phyloP scores from a whole-genome alignment of 92 coral and sea anemone genomes.

The Epizoanthus scotinus region DNA sequence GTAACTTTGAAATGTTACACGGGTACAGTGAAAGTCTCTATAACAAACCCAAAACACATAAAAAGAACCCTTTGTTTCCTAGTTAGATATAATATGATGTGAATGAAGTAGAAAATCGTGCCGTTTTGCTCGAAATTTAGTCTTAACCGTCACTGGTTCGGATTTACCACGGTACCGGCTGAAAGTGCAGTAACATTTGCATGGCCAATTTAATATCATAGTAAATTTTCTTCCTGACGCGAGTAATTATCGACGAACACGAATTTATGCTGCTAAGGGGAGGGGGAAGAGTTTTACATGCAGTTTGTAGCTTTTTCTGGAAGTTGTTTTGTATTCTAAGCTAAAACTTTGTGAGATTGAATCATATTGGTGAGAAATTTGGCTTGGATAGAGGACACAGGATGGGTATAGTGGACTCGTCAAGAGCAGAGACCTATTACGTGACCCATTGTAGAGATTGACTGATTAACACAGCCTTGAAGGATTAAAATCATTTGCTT shows the following conservation, averaged over 20 bases:
- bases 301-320: neutral
- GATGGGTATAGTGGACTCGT: neutral
- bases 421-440: neutral
- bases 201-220: neutral
- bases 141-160: too few relatives aligned
- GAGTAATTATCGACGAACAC: too few relatives aligned
- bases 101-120: too few relatives aligned
- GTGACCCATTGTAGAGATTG: constrained; percentile 3
- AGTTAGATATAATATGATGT: too few relatives aligned
- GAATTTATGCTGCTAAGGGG: neutral
- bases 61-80: too few relatives aligned
- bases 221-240: neutral
- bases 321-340: neutral
- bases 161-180: neutral
- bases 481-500: constrained; percentile 14
- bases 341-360: neutral
- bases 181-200: neutral
- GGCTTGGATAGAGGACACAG: neutral
- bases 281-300: neutral
- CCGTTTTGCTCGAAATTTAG: too few relatives aligned
- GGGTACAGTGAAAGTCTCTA: too few relatives aligned
- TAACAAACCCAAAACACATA: too few relatives aligned
- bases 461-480: too few relatives aligned
- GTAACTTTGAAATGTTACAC: too few relatives aligned
- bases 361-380: neutral